phyloP scores from a whole-genome alignment of 2,113 vertebrate species.

The Stomatorhinus ivindoensis region DNA sequence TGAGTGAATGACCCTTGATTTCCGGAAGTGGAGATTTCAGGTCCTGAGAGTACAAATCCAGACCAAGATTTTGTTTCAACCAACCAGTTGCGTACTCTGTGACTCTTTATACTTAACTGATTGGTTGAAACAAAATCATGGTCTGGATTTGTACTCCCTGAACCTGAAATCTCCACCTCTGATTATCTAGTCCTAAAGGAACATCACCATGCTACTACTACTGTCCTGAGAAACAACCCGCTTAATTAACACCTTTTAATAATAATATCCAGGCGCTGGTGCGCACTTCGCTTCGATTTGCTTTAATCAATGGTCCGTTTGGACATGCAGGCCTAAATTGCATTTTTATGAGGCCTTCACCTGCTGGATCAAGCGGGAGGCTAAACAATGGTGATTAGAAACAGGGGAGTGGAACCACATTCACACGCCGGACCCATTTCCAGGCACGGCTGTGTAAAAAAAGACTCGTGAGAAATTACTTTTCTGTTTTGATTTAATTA shows the following conservation, averaged over 20 bases:
- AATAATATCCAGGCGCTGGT: background rate
- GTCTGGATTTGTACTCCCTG: too few relatives aligned
- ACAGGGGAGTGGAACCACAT: conserved; percentile 44
- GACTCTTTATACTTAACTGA: too few relatives aligned
- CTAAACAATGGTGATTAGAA: conserved; percentile 36
- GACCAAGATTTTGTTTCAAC: too few relatives aligned
- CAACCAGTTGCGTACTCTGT: too few relatives aligned
- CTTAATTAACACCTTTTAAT: background rate
- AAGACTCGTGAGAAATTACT: conserved; percentile 66
- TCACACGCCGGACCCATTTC: conserved; percentile 53
- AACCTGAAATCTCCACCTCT: too few relatives aligned
- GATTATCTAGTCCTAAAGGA: background rate
- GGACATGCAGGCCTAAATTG: background rate
- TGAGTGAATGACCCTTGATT: background rate
- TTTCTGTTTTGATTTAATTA: conserved; percentile 74
- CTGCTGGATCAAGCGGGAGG: conserved; percentile 35
- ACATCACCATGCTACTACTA: background rate
- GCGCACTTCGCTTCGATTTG: background rate
- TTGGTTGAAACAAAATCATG: too few relatives aligned
- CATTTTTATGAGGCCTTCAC: conserved; percentile 20
- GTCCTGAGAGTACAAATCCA: too few relatives aligned
- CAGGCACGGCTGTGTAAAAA: conserved; percentile 48
- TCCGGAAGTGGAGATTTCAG: too few relatives aligned
- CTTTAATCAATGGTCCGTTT: background rate
- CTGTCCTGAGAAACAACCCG: background rate